Percentiles rank a stretch among this genome's conserved stretches.
Evolutionary conservation across 1,140 invertebrate species (phyloP).

Genomic region (Drosophila pseudoobscura): DNA sequence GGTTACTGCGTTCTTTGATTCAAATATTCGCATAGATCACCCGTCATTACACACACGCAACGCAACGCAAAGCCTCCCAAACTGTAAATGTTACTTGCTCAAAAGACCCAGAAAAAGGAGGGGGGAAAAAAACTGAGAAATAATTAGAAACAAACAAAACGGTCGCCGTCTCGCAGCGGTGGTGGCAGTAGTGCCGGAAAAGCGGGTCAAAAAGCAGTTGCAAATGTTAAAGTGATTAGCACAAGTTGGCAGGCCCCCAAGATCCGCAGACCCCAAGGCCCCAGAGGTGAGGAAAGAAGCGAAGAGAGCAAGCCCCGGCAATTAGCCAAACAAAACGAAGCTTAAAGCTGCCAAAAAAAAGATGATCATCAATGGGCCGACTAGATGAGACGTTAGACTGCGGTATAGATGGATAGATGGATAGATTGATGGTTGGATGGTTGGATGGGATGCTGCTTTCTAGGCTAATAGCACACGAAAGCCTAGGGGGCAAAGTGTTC

Average conservation of each 20-base stretch:
- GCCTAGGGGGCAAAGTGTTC: slow-evolving; percentile 39
- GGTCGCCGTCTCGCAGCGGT: slow-evolving; percentile 35
- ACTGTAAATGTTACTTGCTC: slow-evolving; percentile 73
- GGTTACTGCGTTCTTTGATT: slow-evolving; percentile 4
- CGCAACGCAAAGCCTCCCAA: slow-evolving; percentile 63
- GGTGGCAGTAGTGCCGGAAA: slow-evolving; percentile 41
- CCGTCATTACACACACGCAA: slow-evolving; percentile 68
- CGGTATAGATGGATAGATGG: slow-evolving; percentile 13
- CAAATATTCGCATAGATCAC: slow-evolving; percentile 63
- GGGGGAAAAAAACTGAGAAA: slow-evolving; percentile 45
- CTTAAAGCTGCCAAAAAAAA: slow-evolving; percentile 65
- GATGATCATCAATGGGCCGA: slow-evolving; percentile 62
- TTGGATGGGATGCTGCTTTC: slow-evolving; percentile 48
- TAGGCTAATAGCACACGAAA: slow-evolving; percentile 73
- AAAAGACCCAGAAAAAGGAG: slow-evolving; percentile 30
- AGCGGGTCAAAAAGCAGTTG: slow-evolving; percentile 76
- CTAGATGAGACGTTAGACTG: slow-evolving; percentile 9
- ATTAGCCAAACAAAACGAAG: slow-evolving; percentile 65
- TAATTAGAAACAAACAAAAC: slow-evolving; percentile 58
- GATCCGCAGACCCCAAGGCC: neutral
- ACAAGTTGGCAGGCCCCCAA: slow-evolving; percentile 35
- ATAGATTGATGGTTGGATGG: slow-evolving; percentile 12
- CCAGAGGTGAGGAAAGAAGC: slow-evolving; percentile 17
- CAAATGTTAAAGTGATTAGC: slow-evolving; percentile 79
- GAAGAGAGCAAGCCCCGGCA: slow-evolving; percentile 28